A percentile compares a stretch with the other conserved stretches of the same genome.
phyloP scores from a whole-genome alignment of 2,797 vertebrate genomes.

The Sphaeramia orbicularis region DNA sequence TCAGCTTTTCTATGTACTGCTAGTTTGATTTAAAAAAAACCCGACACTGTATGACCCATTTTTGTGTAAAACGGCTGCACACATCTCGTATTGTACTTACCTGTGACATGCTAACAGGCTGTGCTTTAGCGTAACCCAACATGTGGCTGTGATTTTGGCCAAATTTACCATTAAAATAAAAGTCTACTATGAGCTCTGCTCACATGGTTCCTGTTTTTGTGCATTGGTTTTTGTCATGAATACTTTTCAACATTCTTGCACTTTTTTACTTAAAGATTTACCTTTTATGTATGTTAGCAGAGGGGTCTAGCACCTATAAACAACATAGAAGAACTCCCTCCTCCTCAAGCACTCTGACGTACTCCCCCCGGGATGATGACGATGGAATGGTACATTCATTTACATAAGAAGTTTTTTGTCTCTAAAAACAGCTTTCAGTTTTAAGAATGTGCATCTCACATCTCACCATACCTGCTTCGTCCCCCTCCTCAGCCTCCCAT shows the following conservation, averaged over 20 bases:
- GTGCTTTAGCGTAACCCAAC: too few species aligned
- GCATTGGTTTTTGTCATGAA: not conserved
- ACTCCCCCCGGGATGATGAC: constrained; percentile 94
- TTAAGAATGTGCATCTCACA: not conserved
- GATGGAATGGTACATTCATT: constrained; percentile 91
- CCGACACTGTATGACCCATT: too few species aligned
- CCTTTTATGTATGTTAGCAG: constrained; percentile 79
- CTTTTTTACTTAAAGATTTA: not conserved
- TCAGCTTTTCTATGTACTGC: too few species aligned
- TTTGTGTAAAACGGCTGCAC: too few species aligned
- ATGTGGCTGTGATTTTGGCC: too few species aligned
- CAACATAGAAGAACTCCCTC: constrained; percentile 96
- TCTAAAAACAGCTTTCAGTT: not conserved
- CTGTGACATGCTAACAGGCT: too few species aligned
- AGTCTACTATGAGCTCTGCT: too few species aligned
- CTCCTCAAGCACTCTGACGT: constrained; percentile 95
- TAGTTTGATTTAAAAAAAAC: too few species aligned
- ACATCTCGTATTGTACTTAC: too few species aligned
- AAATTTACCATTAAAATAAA: too few species aligned
- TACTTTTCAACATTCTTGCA: not conserved
- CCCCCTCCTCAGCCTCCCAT: constrained; percentile 87
- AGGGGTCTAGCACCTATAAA: constrained; percentile 90
- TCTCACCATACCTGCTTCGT: constrained; percentile 1
- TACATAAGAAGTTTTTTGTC: not conserved
- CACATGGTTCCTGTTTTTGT: not conserved